Base-by-base conservation (phyloP, 1,140 invertebrate species). In the Heliconius himera region DNA sequence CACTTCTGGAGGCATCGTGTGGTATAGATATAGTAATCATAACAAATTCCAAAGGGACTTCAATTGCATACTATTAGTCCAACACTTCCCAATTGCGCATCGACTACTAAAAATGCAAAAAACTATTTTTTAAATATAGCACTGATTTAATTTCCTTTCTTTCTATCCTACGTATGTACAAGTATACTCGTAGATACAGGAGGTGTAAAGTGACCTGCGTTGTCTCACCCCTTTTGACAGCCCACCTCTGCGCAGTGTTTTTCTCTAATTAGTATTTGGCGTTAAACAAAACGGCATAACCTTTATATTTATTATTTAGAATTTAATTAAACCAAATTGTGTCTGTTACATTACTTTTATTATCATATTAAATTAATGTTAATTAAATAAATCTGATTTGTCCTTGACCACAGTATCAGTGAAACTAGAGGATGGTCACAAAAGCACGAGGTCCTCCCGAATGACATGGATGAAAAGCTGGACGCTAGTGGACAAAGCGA, bases 211-310 rank as follows among this genome's bases (percentile, higher is more conserved):
- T 81, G 81, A 83, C 82, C 87, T 80, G 77, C 73, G 78, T 81
- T 81, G 88, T 91, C 87, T 94, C 91, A 93, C 92, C 92, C 92
- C 90, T 94, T 94, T 94, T 93, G 91, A 92, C 86, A 87, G 81
- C 90, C 83, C 86, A 87, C 87, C 86, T 90, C 86, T 88, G 87
- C 87, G 84, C 85, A 85, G 84, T 81, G 83, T 91, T 88, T 88
- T 85, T 88, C 86, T 81, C 86, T 94, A 94, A 94, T 94, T 93
- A 93, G 85, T 84, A 73, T 36, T 11, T 29, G 26, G 60, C 51
- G 3, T 26, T 3, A 73, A 20, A 71, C 73, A 85, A 88, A 90
- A 73, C 22, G 46, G 38, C 56, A 72, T 83, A 91, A 90, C 79
- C 79, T 46, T 26, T 20, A 8, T 70, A 51, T 78, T 78, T 20